Base-by-base conservation (phyloP, 2,113 vertebrate genomes). In the Odobenus rosmarus region DNA sequence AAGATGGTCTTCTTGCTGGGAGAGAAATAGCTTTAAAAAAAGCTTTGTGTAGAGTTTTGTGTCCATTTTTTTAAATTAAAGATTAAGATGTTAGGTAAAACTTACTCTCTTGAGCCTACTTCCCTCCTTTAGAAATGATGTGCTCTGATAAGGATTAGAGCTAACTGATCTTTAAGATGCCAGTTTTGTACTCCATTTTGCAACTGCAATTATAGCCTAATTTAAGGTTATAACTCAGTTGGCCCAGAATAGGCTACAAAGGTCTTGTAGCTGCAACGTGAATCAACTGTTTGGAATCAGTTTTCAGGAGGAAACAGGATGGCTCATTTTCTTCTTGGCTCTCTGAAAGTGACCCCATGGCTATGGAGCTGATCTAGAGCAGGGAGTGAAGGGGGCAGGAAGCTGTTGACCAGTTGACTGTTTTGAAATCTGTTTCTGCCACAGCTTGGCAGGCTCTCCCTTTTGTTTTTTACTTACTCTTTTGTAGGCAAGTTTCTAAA, bases 401-500 rank as follows among this genome's bases (percentile, higher is more conserved):
- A 59, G 39, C 62, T 5, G 10, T 42, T 3, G 1, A 49, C 88
- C 71, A 26, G 15, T 0, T 26, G 49, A 55, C 39, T 21, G 4
- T 55, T 72, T 84, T 74, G 42, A 80, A 80, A 42, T 26, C 31
- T 21, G 53, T 49, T 76, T 64, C 59, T 95, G 57, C 62, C 51
- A 23, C 55, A 93, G 86, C 28, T 57, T 39, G n/a, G 67, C 21
- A 36, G 64, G 72, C 24, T 46, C 74, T 71, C 4, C 67, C 31
- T 80, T 90, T 90, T 61, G 6, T 31, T 97, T 96, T 1, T 4
- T 36, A 99, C 97, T 99, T 97, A 99, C 99, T 99, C 99, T 94
- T 99, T 98, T 55, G 97, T 97, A 97, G 98, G 97, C 98, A 99
- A 98, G 16, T 99, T 99, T 97, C 98, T 98, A 97, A 99, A 99